A percentile compares a stretch with the other conserved stretches of the same genome.
Evolutionary conservation across 37 sponge, comb jelly and placozoan genomes (phyloP).

Genomic region (Beroe ovata): DNA sequence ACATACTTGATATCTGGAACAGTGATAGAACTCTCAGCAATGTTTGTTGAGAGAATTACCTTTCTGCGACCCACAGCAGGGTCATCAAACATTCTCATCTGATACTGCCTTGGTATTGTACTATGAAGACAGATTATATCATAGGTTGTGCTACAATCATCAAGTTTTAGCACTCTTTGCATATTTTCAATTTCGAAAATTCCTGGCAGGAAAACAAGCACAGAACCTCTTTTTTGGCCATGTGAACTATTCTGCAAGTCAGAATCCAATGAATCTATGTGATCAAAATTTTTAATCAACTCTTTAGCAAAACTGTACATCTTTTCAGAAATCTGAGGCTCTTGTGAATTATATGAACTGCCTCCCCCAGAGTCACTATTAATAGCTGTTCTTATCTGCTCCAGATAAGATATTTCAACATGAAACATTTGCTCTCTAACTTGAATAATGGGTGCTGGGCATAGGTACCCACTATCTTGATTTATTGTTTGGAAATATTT

Average conservation of each 20-base stretch:
- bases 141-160: constrained; percentile 11
- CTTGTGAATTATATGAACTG: background rate
- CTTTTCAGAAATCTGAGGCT: constrained; percentile 7
- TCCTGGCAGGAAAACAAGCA: constrained; percentile 93
- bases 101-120: constrained; percentile 55
- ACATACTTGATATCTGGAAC: constrained; percentile 95
- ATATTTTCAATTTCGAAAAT: constrained; percentile 82
- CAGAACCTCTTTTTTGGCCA: constrained; percentile 73
- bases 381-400: constrained; percentile 22
- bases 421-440: constrained; percentile 74
- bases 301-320: constrained; percentile 17
- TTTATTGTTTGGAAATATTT: constrained; percentile 74
- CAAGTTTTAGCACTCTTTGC: constrained; percentile 69
- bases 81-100: constrained; percentile 27
- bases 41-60: constrained; percentile 97
- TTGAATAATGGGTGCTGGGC: constrained; percentile 78
- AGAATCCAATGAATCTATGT: background rate
- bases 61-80: constrained; percentile 37
- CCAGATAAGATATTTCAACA: constrained; percentile 80
- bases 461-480: background rate
- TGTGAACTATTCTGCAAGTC: background rate
- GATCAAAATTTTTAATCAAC: constrained; percentile 38
- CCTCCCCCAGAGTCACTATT: background rate
- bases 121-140: constrained; percentile 48
- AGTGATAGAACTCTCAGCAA: constrained; percentile 98